These are phyloP conservation scores for Morone saxatilis DNA, from an alignment of 2,113 vertebrate species.

Conservation along the genomic window DNA sequence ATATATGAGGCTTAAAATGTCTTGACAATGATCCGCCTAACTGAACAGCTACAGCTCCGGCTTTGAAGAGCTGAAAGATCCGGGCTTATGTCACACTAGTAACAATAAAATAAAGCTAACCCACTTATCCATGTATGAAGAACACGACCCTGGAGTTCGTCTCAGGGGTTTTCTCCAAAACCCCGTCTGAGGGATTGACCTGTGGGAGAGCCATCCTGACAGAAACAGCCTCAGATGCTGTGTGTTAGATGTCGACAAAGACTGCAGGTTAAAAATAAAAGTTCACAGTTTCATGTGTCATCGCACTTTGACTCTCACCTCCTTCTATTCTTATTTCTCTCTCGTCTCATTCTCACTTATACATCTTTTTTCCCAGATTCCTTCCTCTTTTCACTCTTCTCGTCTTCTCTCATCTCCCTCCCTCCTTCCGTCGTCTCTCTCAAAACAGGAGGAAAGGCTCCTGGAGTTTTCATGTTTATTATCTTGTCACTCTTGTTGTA, in stretches of 20 bases:
- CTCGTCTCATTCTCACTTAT: neutral
- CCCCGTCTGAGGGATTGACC: neutral
- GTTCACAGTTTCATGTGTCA: neutral
- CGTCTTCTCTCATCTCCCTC: neutral
- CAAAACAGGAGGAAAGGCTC: conserved; percentile 10
- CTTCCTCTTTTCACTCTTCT: neutral
- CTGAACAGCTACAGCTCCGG: no score
- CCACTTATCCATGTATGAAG: neutral
- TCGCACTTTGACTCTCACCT: conserved; percentile 15
- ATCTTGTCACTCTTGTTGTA: conserved; percentile 33
- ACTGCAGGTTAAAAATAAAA: neutral
- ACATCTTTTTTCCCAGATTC: neutral
- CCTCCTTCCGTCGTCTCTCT: neutral
- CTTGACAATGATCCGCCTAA: no score
- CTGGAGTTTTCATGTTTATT: conserved; percentile 27
- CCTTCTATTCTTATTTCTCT: neutral
- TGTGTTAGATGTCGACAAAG: neutral
- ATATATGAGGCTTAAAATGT: no score
- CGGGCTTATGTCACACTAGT: neutral
- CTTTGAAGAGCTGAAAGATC: neutral
- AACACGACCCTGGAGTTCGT: neutral
- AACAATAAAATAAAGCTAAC: neutral
- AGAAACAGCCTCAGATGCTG: neutral
- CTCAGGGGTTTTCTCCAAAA: neutral
- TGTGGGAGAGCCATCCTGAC: neutral